phyloP scores from a whole-genome alignment of 2,113 vertebrate genomes.

The Fulica atra region DNA sequence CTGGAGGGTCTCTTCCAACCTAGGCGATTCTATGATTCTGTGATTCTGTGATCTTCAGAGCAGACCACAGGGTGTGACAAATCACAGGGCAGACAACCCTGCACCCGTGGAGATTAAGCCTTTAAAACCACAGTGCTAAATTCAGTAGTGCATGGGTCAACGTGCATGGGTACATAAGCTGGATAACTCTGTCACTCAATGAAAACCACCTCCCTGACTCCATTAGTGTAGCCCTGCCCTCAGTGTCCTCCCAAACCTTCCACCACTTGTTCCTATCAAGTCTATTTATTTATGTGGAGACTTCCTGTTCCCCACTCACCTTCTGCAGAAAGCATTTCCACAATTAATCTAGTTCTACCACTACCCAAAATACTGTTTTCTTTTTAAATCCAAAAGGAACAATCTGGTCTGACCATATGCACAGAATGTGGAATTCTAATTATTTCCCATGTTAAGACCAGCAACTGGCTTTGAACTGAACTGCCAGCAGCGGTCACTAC shows the following conservation, averaged over 20 bases:
- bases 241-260: background rate
- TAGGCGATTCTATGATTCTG: too few relatives aligned
- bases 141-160: background rate
- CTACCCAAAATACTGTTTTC: background rate
- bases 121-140: background rate
- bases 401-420: background rate
- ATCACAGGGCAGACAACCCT: background rate
- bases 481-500: background rate
- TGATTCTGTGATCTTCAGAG: background rate
- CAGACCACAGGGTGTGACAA: background rate
- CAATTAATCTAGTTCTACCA: background rate
- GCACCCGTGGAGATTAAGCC: background rate
- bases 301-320: background rate
- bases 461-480: background rate
- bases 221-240: background rate
- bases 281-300: background rate
- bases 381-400: background rate
- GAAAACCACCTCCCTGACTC: background rate
- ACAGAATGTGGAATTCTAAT: background rate
- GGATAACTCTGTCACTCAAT: background rate
- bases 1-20: too few relatives aligned
- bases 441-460: background rate
- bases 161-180: background rate
- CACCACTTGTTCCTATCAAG: background rate
- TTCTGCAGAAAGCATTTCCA: background rate